phyloP scores from a whole-genome alignment of 2,888 invertebrate genomes.

The Rhagophthalmus giganteus region DNA sequence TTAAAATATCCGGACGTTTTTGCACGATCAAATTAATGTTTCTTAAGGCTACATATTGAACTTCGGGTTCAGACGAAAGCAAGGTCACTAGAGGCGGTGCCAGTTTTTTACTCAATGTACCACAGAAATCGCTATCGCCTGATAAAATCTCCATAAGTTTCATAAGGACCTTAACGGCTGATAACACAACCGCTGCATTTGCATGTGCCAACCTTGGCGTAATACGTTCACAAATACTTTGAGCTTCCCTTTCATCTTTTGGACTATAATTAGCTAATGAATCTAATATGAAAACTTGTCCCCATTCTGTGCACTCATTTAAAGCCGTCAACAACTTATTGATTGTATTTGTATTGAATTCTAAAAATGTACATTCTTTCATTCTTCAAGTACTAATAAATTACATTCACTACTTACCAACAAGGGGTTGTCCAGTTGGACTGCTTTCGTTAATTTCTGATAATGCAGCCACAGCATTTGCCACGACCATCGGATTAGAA shows the following conservation, averaged over 20 bases:
- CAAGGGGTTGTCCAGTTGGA: slow-evolving; percentile 89
- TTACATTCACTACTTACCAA: slow-evolving; percentile 68
- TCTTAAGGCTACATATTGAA: slow-evolving; percentile 96
- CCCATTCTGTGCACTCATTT: slow-evolving; percentile 99
- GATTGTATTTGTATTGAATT: slow-evolving; percentile 96
- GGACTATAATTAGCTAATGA: slow-evolving; percentile 96
- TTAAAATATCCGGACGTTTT: slow-evolving; percentile 96
- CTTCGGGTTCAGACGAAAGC: slow-evolving; percentile 97
- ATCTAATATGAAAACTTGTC: slow-evolving; percentile 97
- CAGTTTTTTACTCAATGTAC: slow-evolving; percentile 91
- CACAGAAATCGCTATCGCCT: slow-evolving; percentile 90
- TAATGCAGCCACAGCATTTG: slow-evolving; percentile 97
- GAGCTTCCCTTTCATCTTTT: slow-evolving; percentile 95
- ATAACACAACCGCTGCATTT: slow-evolving; percentile 97
- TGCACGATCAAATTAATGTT: slow-evolving; percentile 99
- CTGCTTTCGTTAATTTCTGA: slow-evolving; percentile 98
- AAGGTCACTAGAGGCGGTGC: slow-evolving; percentile 98
- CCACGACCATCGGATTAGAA: slow-evolving; percentile 99
- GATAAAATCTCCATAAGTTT: slow-evolving; percentile 97
- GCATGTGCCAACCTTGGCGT: slow-evolving; percentile 97
- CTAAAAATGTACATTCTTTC: no score
- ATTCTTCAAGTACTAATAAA: no score
- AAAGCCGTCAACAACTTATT: slow-evolving; percentile 97
- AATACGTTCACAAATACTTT: slow-evolving; percentile 97
- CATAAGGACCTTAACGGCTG: slow-evolving; percentile 97